These are phyloP conservation scores for Pheosia gnoma DNA, from an alignment of 2,888 invertebrate genomes.

Conservation along the genomic window DNA sequence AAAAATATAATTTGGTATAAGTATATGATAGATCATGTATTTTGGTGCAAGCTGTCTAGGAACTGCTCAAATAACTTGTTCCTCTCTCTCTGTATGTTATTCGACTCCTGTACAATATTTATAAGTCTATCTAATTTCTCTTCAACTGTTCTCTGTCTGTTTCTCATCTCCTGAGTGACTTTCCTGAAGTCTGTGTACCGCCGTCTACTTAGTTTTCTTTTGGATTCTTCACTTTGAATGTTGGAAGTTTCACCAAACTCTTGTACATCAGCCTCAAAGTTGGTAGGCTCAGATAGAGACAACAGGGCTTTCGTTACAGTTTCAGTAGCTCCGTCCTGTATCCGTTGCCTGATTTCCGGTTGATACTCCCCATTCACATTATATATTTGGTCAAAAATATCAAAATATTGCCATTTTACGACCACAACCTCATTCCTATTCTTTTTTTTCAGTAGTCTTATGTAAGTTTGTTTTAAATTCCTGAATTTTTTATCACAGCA, in stretches of 20 bases:
- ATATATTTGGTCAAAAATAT: slow-evolving; percentile 73
- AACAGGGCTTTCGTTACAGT: slow-evolving; percentile 67
- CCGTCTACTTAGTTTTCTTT: slow-evolving; percentile 57
- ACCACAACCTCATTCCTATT: slow-evolving; percentile 55
- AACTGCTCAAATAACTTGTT: slow-evolving; percentile 74
- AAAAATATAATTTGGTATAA: not conserved
- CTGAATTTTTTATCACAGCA: slow-evolving; percentile 77
- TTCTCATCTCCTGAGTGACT: slow-evolving; percentile 71
- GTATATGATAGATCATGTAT: slow-evolving; percentile 25
- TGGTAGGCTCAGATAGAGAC: slow-evolving; percentile 56
- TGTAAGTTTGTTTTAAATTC: slow-evolving; percentile 75
- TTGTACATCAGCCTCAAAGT: slow-evolving; percentile 40
- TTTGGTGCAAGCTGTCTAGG: slow-evolving; percentile 61
- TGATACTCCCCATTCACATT: slow-evolving; percentile 71
- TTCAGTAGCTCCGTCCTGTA: slow-evolving; percentile 63
- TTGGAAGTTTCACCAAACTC: slow-evolving; percentile 59
- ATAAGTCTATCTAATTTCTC: slow-evolving; percentile 76
- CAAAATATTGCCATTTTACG: slow-evolving; percentile 78
- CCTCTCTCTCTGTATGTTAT: slow-evolving; percentile 73
- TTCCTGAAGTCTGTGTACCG: slow-evolving; percentile 69
- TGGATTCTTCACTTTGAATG: slow-evolving; percentile 57
- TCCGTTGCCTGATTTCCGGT: slow-evolving; percentile 69
- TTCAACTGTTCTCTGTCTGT: slow-evolving; percentile 72
- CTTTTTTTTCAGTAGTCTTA: slow-evolving; percentile 70
- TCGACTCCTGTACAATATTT: slow-evolving; percentile 77